Evolutionary conservation across 2,113 vertebrate species (phyloP).

Genomic region (Oryzias celebensis): DNA sequence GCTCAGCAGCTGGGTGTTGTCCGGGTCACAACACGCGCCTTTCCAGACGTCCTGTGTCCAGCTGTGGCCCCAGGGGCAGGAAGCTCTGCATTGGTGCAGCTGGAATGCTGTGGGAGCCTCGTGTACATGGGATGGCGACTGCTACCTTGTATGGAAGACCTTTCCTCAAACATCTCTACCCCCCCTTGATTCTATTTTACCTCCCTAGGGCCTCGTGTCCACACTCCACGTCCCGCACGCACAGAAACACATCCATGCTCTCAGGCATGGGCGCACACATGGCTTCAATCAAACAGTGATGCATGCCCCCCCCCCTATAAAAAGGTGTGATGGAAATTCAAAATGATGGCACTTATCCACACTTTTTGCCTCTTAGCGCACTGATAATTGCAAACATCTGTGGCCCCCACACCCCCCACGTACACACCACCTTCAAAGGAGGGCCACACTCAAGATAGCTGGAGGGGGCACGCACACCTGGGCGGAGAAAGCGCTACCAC

Average conservation of each 20-base stretch:
- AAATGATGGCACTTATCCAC: conserved; percentile 82
- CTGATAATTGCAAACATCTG: conserved; percentile 83
- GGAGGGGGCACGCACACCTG: conserved; percentile 74
- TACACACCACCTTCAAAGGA: conserved; percentile 66
- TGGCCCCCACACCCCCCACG: conserved; percentile 33
- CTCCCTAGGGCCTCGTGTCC: conserved; percentile 60
- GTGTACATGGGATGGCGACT: conserved; percentile 54
- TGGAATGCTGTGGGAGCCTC: conserved; percentile 66
- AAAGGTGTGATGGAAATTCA: conserved; percentile 84
- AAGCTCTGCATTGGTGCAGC: conserved; percentile 65
- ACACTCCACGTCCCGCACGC: conserved; percentile 38
- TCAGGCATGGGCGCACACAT: conserved; percentile 68
- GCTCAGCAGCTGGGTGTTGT: conserved; percentile 68
- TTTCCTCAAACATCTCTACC: conserved; percentile 41
- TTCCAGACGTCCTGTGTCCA: conserved; percentile 72
- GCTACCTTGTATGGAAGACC: conserved; percentile 55
- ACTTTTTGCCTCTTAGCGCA: conserved; percentile 81
- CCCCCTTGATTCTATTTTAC: conserved; percentile 6
- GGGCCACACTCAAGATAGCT: conserved; percentile 74
- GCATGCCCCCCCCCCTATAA: conserved; percentile 66
- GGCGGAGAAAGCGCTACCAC: conserved; percentile 70
- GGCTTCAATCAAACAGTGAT: conserved; percentile 71
- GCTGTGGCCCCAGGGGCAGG: conserved; percentile 75
- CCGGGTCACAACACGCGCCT: conserved; percentile 74
- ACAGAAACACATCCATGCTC: conserved; percentile 33